These are phyloP conservation scores for Thyatira batis DNA, from an alignment of 2,888 invertebrate species.

Conservation along the genomic window DNA sequence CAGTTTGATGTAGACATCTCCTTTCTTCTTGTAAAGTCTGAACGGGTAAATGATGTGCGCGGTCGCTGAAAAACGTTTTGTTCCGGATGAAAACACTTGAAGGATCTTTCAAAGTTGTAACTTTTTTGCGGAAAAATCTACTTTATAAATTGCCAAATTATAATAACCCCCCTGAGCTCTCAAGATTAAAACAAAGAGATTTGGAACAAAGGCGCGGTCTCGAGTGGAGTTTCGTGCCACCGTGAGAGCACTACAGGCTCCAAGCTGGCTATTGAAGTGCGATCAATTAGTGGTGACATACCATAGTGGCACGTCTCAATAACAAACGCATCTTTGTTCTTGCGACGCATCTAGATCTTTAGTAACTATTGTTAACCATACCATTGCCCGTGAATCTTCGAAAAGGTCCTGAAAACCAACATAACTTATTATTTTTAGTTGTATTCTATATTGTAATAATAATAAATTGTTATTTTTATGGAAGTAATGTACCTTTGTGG, in stretches of 20 bases:
- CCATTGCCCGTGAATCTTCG: conserved; percentile 52
- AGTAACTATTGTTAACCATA: conserved; percentile 25
- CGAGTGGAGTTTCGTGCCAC: conserved; percentile 5
- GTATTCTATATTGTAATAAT: conserved; percentile 7
- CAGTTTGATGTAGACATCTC: conserved; percentile 31
- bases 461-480: too few relatives aligned
- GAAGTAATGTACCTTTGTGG: conserved; percentile 19
- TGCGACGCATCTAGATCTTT: background rate
- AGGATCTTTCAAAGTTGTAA: too few relatives aligned
- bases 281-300: conserved; percentile 19
- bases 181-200: background rate
- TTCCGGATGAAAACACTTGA: too few relatives aligned
- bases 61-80: conserved; percentile 38
- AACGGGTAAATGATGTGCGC: conserved; percentile 45
- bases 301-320: background rate
- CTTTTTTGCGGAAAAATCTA: too few relatives aligned
- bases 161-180: background rate
- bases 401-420: conserved; percentile 35
- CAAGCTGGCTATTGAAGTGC: conserved; percentile 16
- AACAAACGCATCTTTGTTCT: background rate
- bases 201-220: background rate
- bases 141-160: background rate
- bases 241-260: conserved; percentile 11
- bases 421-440: conserved; percentile 7
- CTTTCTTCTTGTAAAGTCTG: conserved; percentile 34